These are phyloP conservation scores for Dolichomitus sp. DNA, from an alignment of 2,888 invertebrate species.

Conservation along the genomic window DNA sequence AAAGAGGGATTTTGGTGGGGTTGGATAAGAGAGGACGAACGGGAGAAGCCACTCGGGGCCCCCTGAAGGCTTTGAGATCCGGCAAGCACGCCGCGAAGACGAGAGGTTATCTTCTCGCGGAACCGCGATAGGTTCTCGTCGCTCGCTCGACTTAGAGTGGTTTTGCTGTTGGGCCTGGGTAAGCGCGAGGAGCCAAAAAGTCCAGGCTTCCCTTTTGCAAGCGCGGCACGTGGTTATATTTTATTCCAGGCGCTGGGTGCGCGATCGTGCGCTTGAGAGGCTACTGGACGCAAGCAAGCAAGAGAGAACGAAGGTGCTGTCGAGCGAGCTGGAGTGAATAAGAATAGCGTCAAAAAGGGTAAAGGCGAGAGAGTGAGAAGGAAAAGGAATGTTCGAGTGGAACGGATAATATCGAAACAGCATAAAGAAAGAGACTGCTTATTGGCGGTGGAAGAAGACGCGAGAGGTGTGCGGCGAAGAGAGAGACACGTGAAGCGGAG, in stretches of 20 bases:
- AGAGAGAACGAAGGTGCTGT: slow-evolving; percentile 2
- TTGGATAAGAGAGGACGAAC: slow-evolving; percentile 30
- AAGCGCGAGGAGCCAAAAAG: slow-evolving; percentile 12
- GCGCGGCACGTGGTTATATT: slow-evolving; percentile 49
- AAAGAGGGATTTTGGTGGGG: slow-evolving; percentile 44
- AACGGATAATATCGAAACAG: slow-evolving; percentile 42
- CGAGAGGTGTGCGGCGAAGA: slow-evolving; percentile 48
- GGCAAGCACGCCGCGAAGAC: slow-evolving; percentile 11
- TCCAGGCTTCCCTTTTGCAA: slow-evolving; percentile 23
- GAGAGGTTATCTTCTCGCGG: slow-evolving; percentile 19
- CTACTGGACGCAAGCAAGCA: not conserved
- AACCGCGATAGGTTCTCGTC: slow-evolving; percentile 6
- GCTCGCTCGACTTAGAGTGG: slow-evolving; percentile 1
- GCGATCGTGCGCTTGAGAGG: slow-evolving; percentile 31
- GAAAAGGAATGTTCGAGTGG: slow-evolving; percentile 43
- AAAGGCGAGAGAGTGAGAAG: slow-evolving; percentile 16
- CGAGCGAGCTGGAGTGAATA: slow-evolving; percentile 23
- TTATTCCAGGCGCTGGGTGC: slow-evolving; percentile 49
- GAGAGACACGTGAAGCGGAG: slow-evolving; percentile 33
- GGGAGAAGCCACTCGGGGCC: slow-evolving; percentile 23
- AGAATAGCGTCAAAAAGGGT: not conserved
- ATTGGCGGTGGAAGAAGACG: slow-evolving; percentile 51
- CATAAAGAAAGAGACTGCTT: slow-evolving; percentile 34
- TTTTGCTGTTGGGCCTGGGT: slow-evolving; percentile 6
- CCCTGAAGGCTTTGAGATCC: slow-evolving; percentile 10